Conservation (phyloP, 2,888 invertebrate genomes). For the Conchocele bisecta region DNA sequence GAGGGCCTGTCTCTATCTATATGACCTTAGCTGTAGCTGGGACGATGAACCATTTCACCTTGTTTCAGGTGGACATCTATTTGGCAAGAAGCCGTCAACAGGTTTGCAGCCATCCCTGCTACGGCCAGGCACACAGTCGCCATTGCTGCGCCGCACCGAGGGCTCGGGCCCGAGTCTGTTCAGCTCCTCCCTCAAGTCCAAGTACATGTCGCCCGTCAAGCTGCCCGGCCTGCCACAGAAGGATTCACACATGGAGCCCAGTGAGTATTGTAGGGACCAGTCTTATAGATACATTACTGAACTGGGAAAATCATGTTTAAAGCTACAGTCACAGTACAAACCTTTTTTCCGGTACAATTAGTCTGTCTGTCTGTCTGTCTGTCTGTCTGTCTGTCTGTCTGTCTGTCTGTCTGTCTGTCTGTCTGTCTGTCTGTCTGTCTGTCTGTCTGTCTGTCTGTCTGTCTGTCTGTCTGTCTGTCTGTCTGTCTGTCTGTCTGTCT, state of each 20-base stretch:
- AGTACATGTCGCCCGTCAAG: constrained; percentile 67
- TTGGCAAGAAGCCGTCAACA: constrained; percentile 26
- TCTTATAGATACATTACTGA: too few relatives aligned
- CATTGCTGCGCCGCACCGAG: constrained; percentile 35
- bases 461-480: neutral
- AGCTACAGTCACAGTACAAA: too few relatives aligned
- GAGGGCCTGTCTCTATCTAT: too few relatives aligned
- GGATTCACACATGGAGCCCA: constrained; percentile 39
- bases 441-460: neutral
- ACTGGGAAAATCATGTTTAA: too few relatives aligned
- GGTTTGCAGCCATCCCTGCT: constrained; percentile 29
- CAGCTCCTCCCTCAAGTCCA: constrained; percentile 63
- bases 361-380: constrained; percentile 12
- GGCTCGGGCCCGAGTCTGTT: constrained; percentile 60
- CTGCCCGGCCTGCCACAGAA: constrained; percentile 58
- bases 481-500: neutral
- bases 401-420: neutral
- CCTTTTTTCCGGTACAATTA: neutral
- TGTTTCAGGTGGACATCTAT: constrained; percentile 48
- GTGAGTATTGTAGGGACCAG: constrained; percentile 15
- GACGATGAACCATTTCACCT: too few relatives aligned
- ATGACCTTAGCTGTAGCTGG: too few relatives aligned
- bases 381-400: neutral
- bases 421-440: neutral
- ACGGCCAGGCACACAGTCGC: constrained; percentile 25